Base-by-base conservation (phyloP, 1,140 invertebrate genomes). In the Thaumatotibia leucotreta region DNA sequence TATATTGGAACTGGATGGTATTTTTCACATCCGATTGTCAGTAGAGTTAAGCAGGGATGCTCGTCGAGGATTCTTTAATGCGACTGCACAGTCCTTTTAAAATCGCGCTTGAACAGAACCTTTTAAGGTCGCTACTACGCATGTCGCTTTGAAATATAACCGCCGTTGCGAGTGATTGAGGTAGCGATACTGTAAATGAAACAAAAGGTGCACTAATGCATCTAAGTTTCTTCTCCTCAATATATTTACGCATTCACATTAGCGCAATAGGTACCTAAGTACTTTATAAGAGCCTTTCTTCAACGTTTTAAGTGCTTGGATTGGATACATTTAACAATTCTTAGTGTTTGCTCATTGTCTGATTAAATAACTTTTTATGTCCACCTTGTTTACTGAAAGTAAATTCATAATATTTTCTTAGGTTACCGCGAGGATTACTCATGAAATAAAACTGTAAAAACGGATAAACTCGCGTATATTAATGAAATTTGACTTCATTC, bases 21-120 rank as follows among this genome's bases (percentile, higher is more conserved):
- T 65, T 20, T 17, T 64, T 68, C 67, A 67, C 70, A 72, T 73
- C 67, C 71, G 70, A 73, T 68, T 73, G 74, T 68, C 74, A 72
- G 65, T 68, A 27, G 62, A 70, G 66, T 68, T 49, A 65, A 67
- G 66, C 66, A 33, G 61, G 67, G 52, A 23, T 45, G 62, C 61
- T 64, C 68, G 70, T 69, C 68, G 73, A 67, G 67, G 63, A 68
- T 45, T 70, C 66, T 67, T 67, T 72, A 70, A 70, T 71, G 68
- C 69, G 65, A 62, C 45, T 35, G 65, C 69, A 54, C 67, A 66
- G 66, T 62, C 67, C 69, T 70, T 74, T 69, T 74, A 76, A 66
- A 67, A 64, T 54, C 66, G 45, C 67, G 66, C 68, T 65, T 63
- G 10, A 68, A 68, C 49, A 32, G 52, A 61, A 27, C 69, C 72